A percentile compares a stretch with the other conserved stretches of the same genome.
Conservation (phyloP, 2,888 invertebrate genomes). For the Amiota minor region DNA sequence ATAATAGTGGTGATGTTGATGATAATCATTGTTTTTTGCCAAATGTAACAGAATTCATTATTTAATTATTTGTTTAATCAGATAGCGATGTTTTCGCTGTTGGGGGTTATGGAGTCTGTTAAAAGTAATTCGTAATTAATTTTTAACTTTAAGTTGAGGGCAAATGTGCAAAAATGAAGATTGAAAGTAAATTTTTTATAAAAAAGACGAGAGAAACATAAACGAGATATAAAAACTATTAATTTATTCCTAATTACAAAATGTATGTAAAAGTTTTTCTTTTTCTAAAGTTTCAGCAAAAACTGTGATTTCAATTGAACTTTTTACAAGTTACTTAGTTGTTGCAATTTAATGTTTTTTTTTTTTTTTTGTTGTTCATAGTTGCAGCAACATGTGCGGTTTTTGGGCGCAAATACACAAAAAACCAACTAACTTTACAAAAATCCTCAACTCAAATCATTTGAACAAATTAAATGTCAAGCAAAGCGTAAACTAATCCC, state of each 20-base stretch:
- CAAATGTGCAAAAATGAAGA: neutral
- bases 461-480: constrained; percentile 55
- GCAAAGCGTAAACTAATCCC: constrained; percentile 28
- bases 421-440: no score
- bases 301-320: constrained; percentile 6
- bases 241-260: constrained; percentile 16
- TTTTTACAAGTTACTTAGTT: neutral
- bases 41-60: constrained; percentile 8
- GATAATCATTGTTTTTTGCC: constrained; percentile 37
- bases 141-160: neutral
- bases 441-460: constrained; percentile 37
- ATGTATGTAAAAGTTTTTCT: neutral
- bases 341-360: neutral
- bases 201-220: neutral
- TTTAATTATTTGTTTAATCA: neutral
- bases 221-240: neutral
- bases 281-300: neutral
- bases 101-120: no score
- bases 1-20: no score
- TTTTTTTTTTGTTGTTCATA: neutral
- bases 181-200: neutral
- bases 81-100: no score
- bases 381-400: constrained; percentile 10
- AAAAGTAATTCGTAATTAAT: no score
- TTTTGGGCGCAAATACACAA: constrained; percentile 4